Percentiles rank a stretch among this genome's conserved stretches.
These are phyloP conservation scores for Eupithecia pulchellata DNA, from an alignment of 2,888 invertebrate genomes.

Conservation along the genomic window DNA sequence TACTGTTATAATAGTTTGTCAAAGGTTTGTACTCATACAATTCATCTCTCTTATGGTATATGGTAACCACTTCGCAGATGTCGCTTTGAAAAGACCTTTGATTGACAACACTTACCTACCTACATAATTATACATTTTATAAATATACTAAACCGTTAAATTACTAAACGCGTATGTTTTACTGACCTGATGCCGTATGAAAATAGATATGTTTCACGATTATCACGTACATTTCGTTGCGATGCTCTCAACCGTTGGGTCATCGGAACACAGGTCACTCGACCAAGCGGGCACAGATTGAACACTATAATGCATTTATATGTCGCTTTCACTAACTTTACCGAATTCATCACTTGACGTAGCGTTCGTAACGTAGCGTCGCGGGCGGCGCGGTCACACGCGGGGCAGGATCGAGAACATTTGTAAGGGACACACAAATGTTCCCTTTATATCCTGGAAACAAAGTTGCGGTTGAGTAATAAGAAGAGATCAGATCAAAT, in stretches of 20 bases:
- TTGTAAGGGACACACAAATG: too few relatives aligned
- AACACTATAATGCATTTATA: background rate
- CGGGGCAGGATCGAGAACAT: too few relatives aligned
- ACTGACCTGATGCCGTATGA: background rate
- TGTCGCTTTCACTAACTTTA: background rate
- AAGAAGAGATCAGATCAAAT: too few relatives aligned
- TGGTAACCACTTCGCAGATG: too few relatives aligned
- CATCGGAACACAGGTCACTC: background rate
- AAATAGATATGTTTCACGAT: background rate
- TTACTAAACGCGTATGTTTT: background rate
- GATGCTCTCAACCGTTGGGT: background rate
- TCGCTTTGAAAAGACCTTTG: too few relatives aligned
- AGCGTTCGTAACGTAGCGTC: background rate
- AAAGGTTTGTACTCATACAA: too few relatives aligned
- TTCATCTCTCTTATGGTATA: too few relatives aligned
- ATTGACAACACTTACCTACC: background rate
- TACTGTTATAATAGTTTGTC: too few relatives aligned
- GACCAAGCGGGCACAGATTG: background rate
- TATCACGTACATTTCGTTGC: background rate
- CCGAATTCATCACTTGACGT: background rate
- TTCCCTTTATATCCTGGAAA: too few relatives aligned
- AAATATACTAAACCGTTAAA: background rate
- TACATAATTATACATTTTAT: background rate
- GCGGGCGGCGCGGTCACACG: background rate
- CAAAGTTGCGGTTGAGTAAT: too few relatives aligned